Evolutionary conservation across 2,888 invertebrate genomes (phyloP).

Genomic region (Allolobophora icterica): DNA sequence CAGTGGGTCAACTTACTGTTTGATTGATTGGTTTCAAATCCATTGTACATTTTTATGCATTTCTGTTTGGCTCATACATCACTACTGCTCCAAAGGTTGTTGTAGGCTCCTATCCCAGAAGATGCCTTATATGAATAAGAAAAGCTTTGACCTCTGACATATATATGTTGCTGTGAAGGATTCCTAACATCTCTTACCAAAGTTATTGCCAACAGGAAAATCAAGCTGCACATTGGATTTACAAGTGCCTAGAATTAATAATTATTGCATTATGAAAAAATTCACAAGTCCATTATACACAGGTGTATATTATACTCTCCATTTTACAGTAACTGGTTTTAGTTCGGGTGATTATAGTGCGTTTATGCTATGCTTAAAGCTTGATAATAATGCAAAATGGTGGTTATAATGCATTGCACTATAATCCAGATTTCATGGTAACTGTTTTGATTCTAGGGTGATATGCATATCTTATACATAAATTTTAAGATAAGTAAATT

Average conservation of each 20-base stretch:
- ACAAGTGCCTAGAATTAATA: background rate
- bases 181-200: background rate
- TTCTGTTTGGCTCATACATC: background rate
- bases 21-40: too few species aligned
- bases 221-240: background rate
- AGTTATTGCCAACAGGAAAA: background rate
- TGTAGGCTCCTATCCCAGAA: background rate
- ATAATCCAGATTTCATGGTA: background rate
- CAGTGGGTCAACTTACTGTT: background rate
- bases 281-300: background rate
- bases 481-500: background rate
- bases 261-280: background rate
- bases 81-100: background rate
- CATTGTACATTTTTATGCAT: background rate
- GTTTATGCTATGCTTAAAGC: background rate
- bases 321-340: conserved; percentile 1
- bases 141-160: background rate
- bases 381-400: background rate
- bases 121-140: background rate
- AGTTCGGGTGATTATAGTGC: background rate
- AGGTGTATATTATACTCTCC: background rate
- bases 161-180: background rate
- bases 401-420: background rate
- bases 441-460: background rate
- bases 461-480: background rate